These are phyloP conservation scores for Pyrocoelia pectoralis DNA, from an alignment of 2,888 invertebrate genomes.

Conservation along the genomic window DNA sequence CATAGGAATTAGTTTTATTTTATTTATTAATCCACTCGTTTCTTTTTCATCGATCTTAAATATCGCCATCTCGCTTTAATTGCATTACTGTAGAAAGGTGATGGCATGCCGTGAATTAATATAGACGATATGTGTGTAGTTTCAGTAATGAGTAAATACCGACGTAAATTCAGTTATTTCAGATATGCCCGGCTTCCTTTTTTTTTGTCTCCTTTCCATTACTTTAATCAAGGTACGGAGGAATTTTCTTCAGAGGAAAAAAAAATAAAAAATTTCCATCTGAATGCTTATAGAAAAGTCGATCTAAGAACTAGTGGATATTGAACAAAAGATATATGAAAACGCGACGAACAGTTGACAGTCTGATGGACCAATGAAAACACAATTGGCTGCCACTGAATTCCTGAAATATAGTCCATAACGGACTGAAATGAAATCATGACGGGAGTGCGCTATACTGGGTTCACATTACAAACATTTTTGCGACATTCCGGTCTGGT, in stretches of 20 bases:
- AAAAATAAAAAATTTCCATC: constrained; percentile 21
- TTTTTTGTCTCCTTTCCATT: constrained; percentile 15
- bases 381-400: constrained; percentile 34
- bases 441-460: constrained; percentile 17
- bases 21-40: neutral
- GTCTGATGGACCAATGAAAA: constrained; percentile 39
- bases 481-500: neutral
- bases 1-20: too few species aligned
- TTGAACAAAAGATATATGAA: constrained; percentile 33
- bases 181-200: constrained; percentile 16
- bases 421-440: constrained; percentile 36
- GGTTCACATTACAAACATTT: constrained; percentile 12
- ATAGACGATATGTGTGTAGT: constrained; percentile 18
- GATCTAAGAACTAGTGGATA: constrained; percentile 13
- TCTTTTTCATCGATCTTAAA: neutral
- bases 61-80: constrained; percentile 18
- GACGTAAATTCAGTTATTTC: neutral
- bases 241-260: neutral
- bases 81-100: constrained; percentile 3
- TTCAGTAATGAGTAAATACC: constrained; percentile 25
- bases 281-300: constrained; percentile 14
- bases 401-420: constrained; percentile 33
- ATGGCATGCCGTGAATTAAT: constrained; percentile 10
- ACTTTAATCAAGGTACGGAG: neutral
- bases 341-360: constrained; percentile 34